Evolutionary conservation across 1,140 invertebrate genomes (phyloP).

Genomic region (Semibalanus balanoides): DNA sequence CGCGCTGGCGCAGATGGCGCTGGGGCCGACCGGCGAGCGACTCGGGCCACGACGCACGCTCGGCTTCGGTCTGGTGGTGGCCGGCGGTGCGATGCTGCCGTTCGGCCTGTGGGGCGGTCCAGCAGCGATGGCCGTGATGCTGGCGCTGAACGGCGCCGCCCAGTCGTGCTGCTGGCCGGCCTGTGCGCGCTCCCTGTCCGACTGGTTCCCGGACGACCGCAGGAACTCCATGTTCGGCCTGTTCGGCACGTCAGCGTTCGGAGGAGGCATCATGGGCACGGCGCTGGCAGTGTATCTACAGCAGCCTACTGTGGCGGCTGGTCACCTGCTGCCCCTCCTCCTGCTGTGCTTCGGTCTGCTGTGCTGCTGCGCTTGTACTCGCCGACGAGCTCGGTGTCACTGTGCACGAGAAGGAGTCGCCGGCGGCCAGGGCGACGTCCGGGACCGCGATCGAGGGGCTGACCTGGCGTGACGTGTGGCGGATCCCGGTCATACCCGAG

Average conservation of each 20-base stretch:
- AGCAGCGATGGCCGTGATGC: conserved; percentile 28
- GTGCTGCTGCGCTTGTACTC: conserved; percentile 28
- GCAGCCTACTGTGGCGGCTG: conserved; percentile 32
- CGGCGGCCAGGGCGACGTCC: conserved; percentile 8
- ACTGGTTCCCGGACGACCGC: conserved; percentile 33
- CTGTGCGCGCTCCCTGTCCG: conserved; percentile 32
- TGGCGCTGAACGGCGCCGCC: conserved; percentile 35
- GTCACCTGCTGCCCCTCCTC: conserved; percentile 30
- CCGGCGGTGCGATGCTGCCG: conserved; percentile 33
- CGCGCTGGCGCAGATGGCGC: conserved; percentile 34
- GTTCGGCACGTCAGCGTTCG: conserved; percentile 37
- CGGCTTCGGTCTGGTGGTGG: conserved; percentile 31
- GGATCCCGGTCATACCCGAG: conserved; percentile 32
- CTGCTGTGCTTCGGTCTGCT: conserved; percentile 28
- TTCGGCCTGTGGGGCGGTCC: conserved; percentile 34
- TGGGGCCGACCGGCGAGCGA: conserved; percentile 33
- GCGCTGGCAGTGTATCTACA: conserved; percentile 35
- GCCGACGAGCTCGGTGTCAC: conserved; percentile 30
- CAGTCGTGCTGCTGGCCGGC: conserved; percentile 39
- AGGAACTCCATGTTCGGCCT: conserved; percentile 36
- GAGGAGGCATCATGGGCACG: conserved; percentile 36
- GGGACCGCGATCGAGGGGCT: not conserved
- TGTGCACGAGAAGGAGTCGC: conserved; percentile 24
- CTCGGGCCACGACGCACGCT: conserved; percentile 35
- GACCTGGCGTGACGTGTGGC: conserved; percentile 22